These are phyloP conservation scores for Anniella stebbinsi DNA, from an alignment of 2,797 vertebrate genomes.

Conservation along the genomic window DNA sequence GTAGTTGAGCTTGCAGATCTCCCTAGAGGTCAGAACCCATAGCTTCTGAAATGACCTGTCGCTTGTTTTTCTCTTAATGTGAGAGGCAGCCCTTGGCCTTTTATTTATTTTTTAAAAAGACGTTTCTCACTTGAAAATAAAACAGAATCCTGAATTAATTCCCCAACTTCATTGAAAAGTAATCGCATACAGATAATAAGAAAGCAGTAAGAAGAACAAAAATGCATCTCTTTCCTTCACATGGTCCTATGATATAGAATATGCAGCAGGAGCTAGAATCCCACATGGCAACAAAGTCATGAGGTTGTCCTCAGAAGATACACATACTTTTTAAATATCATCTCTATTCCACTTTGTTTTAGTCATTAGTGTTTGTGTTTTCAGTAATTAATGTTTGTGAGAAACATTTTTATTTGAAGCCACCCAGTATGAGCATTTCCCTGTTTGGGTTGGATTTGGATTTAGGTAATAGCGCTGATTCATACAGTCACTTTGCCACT, in stretches of 20 bases:
- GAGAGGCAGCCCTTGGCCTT: neutral
- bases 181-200: neutral
- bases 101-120: neutral
- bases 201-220: neutral
- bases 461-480: constrained; percentile 61
- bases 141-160: neutral
- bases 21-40: neutral
- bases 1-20: too few relatives aligned
- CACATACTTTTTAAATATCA: neutral
- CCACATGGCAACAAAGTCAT: neutral
- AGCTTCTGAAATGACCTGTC: neutral
- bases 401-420: constrained; percentile 37
- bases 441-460: constrained; percentile 49
- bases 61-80: neutral
- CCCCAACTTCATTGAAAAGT: neutral
- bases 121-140: neutral
- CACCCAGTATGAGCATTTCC: neutral
- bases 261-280: neutral
- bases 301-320: neutral
- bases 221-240: neutral
- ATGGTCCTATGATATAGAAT: neutral
- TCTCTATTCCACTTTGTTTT: constrained; percentile 7
- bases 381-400: neutral
- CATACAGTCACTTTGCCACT: constrained; percentile 54
- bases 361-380: neutral